Evolutionary conservation across 1,140 invertebrate genomes (phyloP), one percentile per base, ranked within the genome.

Genomic region (Trachelipus rathkii): DNA sequence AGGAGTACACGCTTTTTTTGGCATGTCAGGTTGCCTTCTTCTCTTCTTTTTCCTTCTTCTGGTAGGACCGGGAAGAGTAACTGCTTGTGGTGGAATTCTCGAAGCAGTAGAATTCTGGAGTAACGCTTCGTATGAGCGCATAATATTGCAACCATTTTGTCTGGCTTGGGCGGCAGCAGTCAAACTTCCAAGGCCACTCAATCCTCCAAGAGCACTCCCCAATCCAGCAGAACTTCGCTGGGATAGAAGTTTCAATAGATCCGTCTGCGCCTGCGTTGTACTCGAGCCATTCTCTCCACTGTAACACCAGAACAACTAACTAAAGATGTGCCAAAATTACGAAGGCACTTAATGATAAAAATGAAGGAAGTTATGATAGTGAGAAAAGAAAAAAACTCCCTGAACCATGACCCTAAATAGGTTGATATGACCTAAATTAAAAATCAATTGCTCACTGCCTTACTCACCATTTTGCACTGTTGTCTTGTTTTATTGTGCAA

Each of bases 221-320:
- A 81, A 77, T 72, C 68, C 73, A 46, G 74, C 74, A 66, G 75
- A 72, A 71, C 75, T 79, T 60, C 78, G 73, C 53, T 72, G 71
- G 66, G 80, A 78, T 53, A 81, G 76, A 72, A 81, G 77, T 73
- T 81, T 81, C 77, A 81, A 77, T 70, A 81, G 78, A 75, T 81
- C 80, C 73, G 80, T 77, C 77, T 81, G 80, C 76, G 80, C 76
- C 72, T 66, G 77, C 72, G 77, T 77, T 77, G 77, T 74, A 77
- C 78, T 79, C 73, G 80, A 78, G 73, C 80, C 80, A 79, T 81
- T 81, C 80, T 81, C 80, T 73, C 80, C 80, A 76, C 80, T 81
- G 80, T 68, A 81, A 81, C 77, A 79, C 74, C 23, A 74, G 44
- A 68, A 67, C 50, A 60, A 60, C 50, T 15, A 60, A 60, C 50